Conservation (phyloP, 2,113 vertebrate species). For the Bufo bufo region DNA sequence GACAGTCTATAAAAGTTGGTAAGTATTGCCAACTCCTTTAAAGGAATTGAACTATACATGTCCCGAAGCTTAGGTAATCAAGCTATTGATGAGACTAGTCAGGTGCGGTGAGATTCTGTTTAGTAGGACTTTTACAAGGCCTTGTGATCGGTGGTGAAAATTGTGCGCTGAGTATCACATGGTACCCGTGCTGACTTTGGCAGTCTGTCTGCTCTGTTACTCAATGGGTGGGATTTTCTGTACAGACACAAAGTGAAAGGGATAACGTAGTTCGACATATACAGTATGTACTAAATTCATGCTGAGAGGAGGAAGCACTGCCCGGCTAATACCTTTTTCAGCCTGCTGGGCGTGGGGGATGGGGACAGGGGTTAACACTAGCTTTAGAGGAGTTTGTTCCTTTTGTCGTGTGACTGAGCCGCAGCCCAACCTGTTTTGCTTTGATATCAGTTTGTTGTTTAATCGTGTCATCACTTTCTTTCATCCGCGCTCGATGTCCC, state of each 20-base stretch:
- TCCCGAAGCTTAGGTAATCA: no score
- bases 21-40: no score
- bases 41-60: no score
- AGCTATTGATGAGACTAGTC: neutral
- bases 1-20: no score
- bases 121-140: neutral
- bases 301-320: conserved; percentile 37
- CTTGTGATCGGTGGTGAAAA: neutral
- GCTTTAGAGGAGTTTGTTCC: conserved; percentile 57
- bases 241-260: conserved; percentile 62
- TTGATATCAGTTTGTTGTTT: conserved; percentile 54
- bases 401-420: conserved; percentile 49
- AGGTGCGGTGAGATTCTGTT: neutral
- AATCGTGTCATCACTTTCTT: conserved; percentile 57
- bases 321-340: conserved; percentile 54
- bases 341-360: conserved; percentile 35
- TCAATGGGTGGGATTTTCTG: conserved; percentile 66
- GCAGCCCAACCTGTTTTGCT: conserved; percentile 43
- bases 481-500: conserved; percentile 29
- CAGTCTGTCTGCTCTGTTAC: conserved; percentile 57
- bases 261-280: conserved; percentile 56
- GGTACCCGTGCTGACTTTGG: conserved; percentile 56
- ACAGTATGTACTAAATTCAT: conserved; percentile 61
- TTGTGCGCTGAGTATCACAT: neutral
- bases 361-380: conserved; percentile 56